These are phyloP conservation scores for Mohoua ochrocephala DNA, from an alignment of 2,113 vertebrate species.

Conservation along the genomic window DNA sequence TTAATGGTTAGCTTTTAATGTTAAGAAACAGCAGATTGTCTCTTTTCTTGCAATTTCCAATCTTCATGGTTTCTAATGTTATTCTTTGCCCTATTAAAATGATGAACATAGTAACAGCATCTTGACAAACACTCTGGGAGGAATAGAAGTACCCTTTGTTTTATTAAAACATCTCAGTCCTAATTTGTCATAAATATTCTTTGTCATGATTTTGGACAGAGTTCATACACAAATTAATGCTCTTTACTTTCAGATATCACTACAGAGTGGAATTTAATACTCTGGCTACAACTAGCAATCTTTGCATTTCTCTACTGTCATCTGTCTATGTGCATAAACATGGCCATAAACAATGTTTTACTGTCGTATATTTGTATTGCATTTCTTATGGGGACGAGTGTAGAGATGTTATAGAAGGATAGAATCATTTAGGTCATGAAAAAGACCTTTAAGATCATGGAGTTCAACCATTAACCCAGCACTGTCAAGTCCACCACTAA, in stretches of 20 bases:
- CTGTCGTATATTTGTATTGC: background rate
- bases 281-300: background rate
- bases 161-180: slow-evolving; percentile 60
- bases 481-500: background rate
- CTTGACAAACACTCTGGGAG: slow-evolving; percentile 53
- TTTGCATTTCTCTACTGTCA: background rate
- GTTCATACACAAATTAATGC: background rate
- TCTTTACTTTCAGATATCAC: background rate
- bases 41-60: slow-evolving; percentile 65
- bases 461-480: background rate
- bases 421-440: background rate
- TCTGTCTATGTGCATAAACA: background rate
- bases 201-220: background rate
- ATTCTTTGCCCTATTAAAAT: slow-evolving; percentile 77
- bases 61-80: slow-evolving; percentile 74
- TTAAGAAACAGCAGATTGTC: slow-evolving; percentile 42
- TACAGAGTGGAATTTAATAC: background rate
- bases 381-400: background rate
- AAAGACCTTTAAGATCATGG: background rate
- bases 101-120: slow-evolving; percentile 73
- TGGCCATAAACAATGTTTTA: background rate
- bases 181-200: slow-evolving; percentile 66
- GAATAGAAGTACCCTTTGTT: slow-evolving; percentile 48
- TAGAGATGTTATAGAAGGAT: background rate
- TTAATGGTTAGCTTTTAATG: slow-evolving; percentile 56